Conservation (phyloP, 2,113 vertebrate species). For the Ammodytes dubius region DNA sequence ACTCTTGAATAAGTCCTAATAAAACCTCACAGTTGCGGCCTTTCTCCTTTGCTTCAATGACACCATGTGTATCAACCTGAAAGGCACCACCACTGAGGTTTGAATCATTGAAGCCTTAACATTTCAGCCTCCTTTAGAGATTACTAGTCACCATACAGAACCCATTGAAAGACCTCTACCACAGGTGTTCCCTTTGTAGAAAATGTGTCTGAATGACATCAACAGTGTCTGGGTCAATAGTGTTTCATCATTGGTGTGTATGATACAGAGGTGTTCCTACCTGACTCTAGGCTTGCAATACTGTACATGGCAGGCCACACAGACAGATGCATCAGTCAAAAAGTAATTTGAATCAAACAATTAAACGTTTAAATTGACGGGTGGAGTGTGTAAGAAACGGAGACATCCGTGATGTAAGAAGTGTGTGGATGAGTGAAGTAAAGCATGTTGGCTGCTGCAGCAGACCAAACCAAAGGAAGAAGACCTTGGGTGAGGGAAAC, state of each 20-base stretch:
- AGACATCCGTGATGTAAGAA: no score
- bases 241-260: conserved; percentile 3
- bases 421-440: no score
- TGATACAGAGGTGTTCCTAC: neutral
- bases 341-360: no score
- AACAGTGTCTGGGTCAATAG: neutral
- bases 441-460: no score
- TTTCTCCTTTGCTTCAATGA: neutral
- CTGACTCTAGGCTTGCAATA: no score
- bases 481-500: no score
- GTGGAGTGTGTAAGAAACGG: no score
- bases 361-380: no score
- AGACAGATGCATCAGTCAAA: no score
- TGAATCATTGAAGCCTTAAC: neutral
- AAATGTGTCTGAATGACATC: neutral
- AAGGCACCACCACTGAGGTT: neutral
- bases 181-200: neutral
- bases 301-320: no score
- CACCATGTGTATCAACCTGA: neutral
- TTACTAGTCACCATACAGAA: neutral
- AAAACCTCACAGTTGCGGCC: neutral
- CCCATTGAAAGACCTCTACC: neutral
- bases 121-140: neutral
- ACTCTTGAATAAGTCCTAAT: neutral
- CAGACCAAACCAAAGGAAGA: no score